Evolutionary conservation across 2,797 vertebrate genomes (phyloP), one percentile per base, ranked within the genome.

Genomic region (Uromys caudimaculatus): DNA sequence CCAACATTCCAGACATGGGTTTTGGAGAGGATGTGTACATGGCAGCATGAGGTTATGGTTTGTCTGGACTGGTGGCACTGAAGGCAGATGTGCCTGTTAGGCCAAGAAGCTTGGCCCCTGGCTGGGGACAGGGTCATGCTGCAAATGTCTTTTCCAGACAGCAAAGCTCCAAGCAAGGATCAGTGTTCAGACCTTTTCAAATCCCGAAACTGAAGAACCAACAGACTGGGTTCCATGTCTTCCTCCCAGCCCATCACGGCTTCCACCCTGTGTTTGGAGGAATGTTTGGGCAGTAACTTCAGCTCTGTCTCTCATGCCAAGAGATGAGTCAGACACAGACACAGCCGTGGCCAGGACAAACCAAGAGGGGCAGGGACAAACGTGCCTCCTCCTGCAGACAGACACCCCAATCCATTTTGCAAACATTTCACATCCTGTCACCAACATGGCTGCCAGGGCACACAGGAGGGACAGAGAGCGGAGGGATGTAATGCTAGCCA

Each of bases 401-500:
- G 86, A 85, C 58, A 76, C 69, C 3, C 87, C 44, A 7, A 58
- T 79, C 52, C 27, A n/a, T 73, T 56, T 87, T n/a, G 73, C 27
- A 78, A 88, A 91, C 58, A 67, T 73, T 62, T 93, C 35, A 60
- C 76, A 95, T 97, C 94, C 96, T 81, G 89, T 95, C 95, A 93
- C 96, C 83, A 84, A 56, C 2, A 12, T 4, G 93, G 56, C 35
- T 24, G 71, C 84, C 6, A 2, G 81, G 62, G 71, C 85, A 81
- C 94, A 90, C 69, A 54, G 0, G 91, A 93, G 41, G 47, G 83
- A 95, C 41, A 86, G 95, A 12, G 16, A 88, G 78, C 2, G 3
- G 35, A 82, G 78, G 58, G 69, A 67, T 47, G 96, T 88, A 97
- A 98, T 62, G 50, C 27, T 93, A 98, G 81, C 97, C 6, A 5